Base-by-base conservation (phyloP, 2,797 vertebrate genomes). In the Semaprochilodus insignis region DNA sequence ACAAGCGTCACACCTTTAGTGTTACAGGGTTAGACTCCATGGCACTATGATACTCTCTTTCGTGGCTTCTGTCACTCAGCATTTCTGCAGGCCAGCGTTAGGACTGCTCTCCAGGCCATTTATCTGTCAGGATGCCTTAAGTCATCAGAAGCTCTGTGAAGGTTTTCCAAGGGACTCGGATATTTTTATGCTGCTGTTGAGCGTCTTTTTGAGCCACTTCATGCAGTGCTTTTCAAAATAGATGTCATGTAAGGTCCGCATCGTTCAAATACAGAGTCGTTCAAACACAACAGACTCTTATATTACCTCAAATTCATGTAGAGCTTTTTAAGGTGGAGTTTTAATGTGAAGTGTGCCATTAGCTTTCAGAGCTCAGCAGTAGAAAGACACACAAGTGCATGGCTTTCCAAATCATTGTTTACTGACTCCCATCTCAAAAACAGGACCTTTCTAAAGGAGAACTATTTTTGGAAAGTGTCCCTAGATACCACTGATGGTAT, bases 401-500 rank as follows among this genome's bases (percentile, higher is more conserved):
- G 16, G 54, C 27, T 31, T 59, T 31, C 6, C 60, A 34, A 15
- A 44, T 14, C 74, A 48, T 71, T 76, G 52, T 74, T 44, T 27
- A 51, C 34, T 71, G 34, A 21, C 44, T 23, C 15, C 27, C 65
- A 13, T 14, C 57, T 23, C 57, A 15, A 34, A 73, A 72, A 31
- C 4, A 25, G 27, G n/a, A 21, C 14, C 27, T 60, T 55, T 36
- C 15, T 21, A 65, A 6, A 25, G 16, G 48, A 63, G 54, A 27
- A 40, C 52, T 78, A 78, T 76, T 85, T 86, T 80, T 83, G 13
- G 15, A 34, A n/a, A 34, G 48, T 59, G 15, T 63, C 44, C 66
- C 23, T 31, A 25, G 63, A 73, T 17, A 36, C 71, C 65, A 57
- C 81, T 73, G 31, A 78, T 55, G 23, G 15, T 52, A 44, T 40